Evolutionary conservation across 2,113 vertebrate genomes (phyloP).

Genomic region (Chunga burmeisteri): DNA sequence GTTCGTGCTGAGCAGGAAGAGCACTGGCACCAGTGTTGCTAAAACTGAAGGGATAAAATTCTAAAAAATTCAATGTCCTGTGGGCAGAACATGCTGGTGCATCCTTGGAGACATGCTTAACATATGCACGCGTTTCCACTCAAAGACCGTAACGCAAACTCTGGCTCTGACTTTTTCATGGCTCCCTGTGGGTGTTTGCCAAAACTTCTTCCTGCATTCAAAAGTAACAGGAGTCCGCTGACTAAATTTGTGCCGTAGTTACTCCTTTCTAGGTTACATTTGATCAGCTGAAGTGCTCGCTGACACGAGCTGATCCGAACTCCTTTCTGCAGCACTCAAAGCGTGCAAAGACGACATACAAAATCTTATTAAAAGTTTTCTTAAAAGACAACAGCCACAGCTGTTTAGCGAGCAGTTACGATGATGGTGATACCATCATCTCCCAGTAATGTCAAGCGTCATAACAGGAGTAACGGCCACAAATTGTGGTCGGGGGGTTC

Average conservation of each 20-base stretch:
- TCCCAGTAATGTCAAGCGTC: not conserved
- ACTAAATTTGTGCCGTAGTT: accelerated
- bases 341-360: not conserved
- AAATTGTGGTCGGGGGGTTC: not conserved
- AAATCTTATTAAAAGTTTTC: not conserved
- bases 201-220: not conserved
- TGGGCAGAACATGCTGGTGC: not conserved
- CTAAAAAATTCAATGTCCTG: accelerated
- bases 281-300: not conserved
- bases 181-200: not conserved
- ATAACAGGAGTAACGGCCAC: accelerated
- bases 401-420: not conserved
- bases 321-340: accelerated
- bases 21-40: not conserved
- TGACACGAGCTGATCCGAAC: accelerated
- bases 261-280: not conserved
- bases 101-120: not conserved
- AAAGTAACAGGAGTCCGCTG: not conserved
- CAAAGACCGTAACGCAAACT: not conserved
- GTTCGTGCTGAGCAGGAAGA: not conserved
- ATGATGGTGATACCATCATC: not conserved
- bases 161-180: not conserved
- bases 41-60: not conserved
- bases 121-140: accelerated
- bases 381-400: too few relatives aligned